These are phyloP conservation scores for Augochlorella aurata DNA, from an alignment of 2,888 invertebrate species.

Conservation along the genomic window DNA sequence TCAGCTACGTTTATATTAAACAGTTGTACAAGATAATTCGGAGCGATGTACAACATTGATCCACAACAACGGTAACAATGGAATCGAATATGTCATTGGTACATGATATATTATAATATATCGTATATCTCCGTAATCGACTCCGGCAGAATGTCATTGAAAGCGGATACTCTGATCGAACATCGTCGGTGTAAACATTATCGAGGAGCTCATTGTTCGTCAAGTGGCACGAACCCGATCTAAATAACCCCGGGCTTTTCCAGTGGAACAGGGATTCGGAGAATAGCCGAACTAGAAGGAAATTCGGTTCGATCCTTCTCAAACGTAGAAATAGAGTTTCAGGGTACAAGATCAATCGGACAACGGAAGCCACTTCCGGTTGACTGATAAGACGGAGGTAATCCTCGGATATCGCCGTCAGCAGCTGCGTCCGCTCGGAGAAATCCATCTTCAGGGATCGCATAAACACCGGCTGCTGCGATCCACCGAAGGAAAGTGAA, in stretches of 20 bases:
- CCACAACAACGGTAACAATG: no score
- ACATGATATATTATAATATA: no score
- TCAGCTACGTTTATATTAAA: no score
- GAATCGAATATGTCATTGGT: no score
- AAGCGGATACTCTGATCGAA: no score
- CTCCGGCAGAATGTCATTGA: no score
- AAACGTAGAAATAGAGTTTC: background rate
- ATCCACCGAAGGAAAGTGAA: background rate
- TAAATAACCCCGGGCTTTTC: background rate
- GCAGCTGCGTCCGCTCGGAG: background rate
- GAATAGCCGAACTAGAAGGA: background rate
- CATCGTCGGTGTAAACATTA: no score
- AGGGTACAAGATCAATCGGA: background rate
- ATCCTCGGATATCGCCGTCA: constrained; percentile 4
- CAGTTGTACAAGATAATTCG: no score
- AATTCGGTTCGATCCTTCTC: background rate
- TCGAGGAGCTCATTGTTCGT: no score
- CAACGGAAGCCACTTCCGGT: constrained; percentile 4
- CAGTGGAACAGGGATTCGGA: background rate
- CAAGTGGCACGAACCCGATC: no score
- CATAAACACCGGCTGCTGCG: background rate
- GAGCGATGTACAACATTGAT: no score
- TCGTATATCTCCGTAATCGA: no score
- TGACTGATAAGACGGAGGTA: background rate
- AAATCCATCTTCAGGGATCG: background rate